Base-by-base conservation (phyloP, 1,140 invertebrate species). In the Zaprionus tsacasi region DNA sequence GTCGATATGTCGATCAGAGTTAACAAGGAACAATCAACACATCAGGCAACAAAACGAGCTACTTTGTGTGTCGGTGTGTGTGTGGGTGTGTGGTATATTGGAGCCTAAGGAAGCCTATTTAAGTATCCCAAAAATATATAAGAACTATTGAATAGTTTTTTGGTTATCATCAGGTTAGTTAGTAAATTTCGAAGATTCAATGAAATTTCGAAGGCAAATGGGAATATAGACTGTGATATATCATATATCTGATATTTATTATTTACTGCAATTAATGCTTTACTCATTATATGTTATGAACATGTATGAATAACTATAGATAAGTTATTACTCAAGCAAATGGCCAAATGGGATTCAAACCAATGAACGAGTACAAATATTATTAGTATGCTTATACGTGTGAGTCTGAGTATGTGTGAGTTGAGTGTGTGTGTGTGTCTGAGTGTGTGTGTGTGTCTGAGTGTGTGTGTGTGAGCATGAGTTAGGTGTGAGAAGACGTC, bases 341-440 rank as follows among this genome's bases (percentile, higher is more conserved):
- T 83, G 81, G 71, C 33, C 33, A 45, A 43, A 45, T 45, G 71
- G 58, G 82, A 70, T 77, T 77, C 38, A 70, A 71, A 43, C 40
- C 65, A 81, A 88, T 54, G 56, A 85, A 82, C 83, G 70, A 86
- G 66, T 75, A 82, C 69, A 80, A 87, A 83, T 75, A 83, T 61
- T 77, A 82, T 79, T 82, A 35, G 70, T 70, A 25, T 74, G 52
- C 63, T 17, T 66, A 17, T 58, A 2, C 21, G 11, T 25, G 21
- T 21, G 21, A 21, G 21, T 21, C 21, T 21, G 21, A 21, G 21
- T 21, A 45, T 67, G 45, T 54, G 50, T 65, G 54, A n/a, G n/a
- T n/a, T 73, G 43, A 70, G 36, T 74, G 59, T 70, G 10, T 40
- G 33, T 17, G 33, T 74, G 59, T 68, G 12, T 54, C 33, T 33